Base-by-base conservation (phyloP, 2,888 invertebrate species). In the Melanostoma scalare region DNA sequence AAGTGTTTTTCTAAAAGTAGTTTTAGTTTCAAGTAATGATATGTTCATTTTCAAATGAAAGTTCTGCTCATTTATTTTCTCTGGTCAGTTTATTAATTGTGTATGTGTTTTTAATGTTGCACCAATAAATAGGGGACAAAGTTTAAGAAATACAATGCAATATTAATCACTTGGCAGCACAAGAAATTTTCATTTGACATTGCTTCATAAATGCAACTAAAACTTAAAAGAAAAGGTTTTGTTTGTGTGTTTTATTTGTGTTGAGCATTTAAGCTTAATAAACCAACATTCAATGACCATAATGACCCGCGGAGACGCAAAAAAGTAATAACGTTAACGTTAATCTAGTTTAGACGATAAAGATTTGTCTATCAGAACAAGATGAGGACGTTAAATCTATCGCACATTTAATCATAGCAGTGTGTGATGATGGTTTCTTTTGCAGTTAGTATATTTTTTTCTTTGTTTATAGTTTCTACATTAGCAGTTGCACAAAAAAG, bases 381-480 rank as follows among this genome's bases (percentile, higher is more conserved):
- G 84, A 71, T 79, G 60, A 84, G 84, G 84, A 84, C 84, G 84
- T 84, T 75, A 74, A 53, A 69, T 78, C 74, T 84, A 73, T 84
- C 53, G 74, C 75, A 78, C 69, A 73, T 53, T 69, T 71, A 60
- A 61, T 84, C 69, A 74, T 77, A 84, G 84, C 79, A 67, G 60
- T 79, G 69, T 68, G 74, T 84, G 69, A 67, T 79, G 79, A 75
- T 68, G 40, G 73, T 60, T 73, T 52, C 35, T 65, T 38, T 60
- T 61, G 61, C 61, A 63, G 35, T 84, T 69, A 73, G 48, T 74
- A 74, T 58, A 65, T 74, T 69, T 35, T 58, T 44, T 53, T 68
- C 50, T 74, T 8, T 50, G n/a, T 63, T 33, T 36, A 69, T 74
- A 63, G 48, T 74, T 79, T 84, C 69, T 78, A 74, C 79, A 67